Percentiles rank a stretch among this genome's conserved stretches.
phyloP scores from a whole-genome alignment of 2,888 invertebrate species.

The Agriopis leucophaearia region DNA sequence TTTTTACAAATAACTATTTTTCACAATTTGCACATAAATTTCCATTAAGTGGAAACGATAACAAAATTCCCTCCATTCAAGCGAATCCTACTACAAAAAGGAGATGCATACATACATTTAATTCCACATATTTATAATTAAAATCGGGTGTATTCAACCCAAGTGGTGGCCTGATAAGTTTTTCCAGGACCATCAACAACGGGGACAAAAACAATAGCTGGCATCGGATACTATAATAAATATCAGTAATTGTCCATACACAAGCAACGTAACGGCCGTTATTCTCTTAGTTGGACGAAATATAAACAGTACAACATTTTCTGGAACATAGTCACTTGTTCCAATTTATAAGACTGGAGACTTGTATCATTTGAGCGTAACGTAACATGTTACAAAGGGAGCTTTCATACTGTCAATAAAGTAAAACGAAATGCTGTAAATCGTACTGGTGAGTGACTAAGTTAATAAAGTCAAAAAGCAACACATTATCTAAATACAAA shows the following conservation, averaged over 20 bases:
- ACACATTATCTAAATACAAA: no score
- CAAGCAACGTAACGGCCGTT: neutral
- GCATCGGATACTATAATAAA: no score
- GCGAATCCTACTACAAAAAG: neutral
- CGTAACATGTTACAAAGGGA: conserved; percentile 3
- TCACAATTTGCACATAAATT: neutral
- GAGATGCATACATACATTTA: neutral
- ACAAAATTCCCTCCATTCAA: neutral
- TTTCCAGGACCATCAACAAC: no score
- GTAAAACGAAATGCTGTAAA: neutral
- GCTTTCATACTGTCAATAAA: neutral
- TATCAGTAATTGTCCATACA: no score
- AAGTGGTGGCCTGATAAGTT: no score
- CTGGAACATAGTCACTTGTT: neutral
- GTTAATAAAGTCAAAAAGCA: no score
- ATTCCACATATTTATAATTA: no score
- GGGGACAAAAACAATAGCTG: no score
- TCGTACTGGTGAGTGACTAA: neutral
- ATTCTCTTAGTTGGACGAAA: neutral
- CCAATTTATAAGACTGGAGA: neutral
- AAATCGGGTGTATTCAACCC: no score
- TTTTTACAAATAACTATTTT: neutral
- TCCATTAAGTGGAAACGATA: neutral
- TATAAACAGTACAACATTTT: neutral
- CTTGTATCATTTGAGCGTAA: conserved; percentile 5